Evolutionary conservation across 2,888 invertebrate genomes (phyloP), one percentile per base, ranked within the genome.

Genomic region (Dinocampus coccinellae): DNA sequence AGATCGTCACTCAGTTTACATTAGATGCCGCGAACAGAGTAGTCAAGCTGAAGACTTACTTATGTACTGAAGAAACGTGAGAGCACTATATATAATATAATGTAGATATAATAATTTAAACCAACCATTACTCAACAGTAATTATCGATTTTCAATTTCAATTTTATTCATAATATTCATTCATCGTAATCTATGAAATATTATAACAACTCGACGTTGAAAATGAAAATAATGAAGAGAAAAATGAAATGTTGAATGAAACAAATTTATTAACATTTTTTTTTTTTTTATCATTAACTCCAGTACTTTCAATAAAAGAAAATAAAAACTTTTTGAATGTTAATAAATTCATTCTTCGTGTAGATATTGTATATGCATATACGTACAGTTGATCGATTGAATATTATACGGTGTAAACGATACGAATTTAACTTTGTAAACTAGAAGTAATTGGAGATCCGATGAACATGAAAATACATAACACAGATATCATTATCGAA

Each of bases 111-210:
- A 9, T 16, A 13, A 81, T 84, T 84, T 82, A 82, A 82, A 82
- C 76, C 79, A 78, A 77, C 83, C 82, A 84, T 85, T 85, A 85
- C 75, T 80, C 72, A 75, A 69, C 75, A 77, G 80, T 81, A 84
- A 84, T 85, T 85, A 85, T 84, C 83, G 82, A 79, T 80, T 80
- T 83, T 84, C 82, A 79, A 84, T 84, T 82, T 76, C 78, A 81
- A 81, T 83, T 81, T 81, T 73, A 84, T 80, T 82, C 80, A 78
- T 79, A 80, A 81, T 76, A 76, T 78, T 63, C 62, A 9, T 6
- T 20, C 33, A 26, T 16, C 33, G 13, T 64, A 22, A 29, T 64
- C 52, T 52, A 24, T 42, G 34, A 16, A 47, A 16, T 47, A 47
- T 47, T 47, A n/a, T n/a, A 47, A 47, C 16, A n/a, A 16, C 47